Evolutionary conservation across 2,113 vertebrate species (phyloP).

Genomic region (Alces alces): DNA sequence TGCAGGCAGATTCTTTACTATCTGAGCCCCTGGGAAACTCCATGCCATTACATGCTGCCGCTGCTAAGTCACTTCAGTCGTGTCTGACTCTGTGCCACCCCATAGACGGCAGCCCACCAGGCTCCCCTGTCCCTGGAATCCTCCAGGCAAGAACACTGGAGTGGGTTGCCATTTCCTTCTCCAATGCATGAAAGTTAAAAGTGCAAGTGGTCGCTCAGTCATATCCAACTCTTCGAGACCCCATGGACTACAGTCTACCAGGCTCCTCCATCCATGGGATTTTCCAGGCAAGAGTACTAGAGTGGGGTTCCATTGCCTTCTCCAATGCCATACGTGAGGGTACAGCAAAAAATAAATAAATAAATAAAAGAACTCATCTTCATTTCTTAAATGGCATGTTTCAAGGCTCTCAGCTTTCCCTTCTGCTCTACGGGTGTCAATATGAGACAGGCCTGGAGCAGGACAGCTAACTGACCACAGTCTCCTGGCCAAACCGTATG

Average conservation of each 20-base stretch:
- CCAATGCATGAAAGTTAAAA: not conserved
- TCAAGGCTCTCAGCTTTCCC: not conserved
- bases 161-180: not conserved
- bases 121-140: not conserved
- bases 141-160: not conserved
- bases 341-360: not conserved
- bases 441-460: accelerated
- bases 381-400: not conserved
- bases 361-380: not conserved
- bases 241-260: not conserved
- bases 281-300: not conserved
- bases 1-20: not conserved
- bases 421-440: not conserved
- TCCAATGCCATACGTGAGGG: not conserved
- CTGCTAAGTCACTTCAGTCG: accelerated
- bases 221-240: accelerated
- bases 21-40: not conserved
- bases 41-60: not conserved
- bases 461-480: not conserved
- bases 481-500: not conserved
- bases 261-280: not conserved
- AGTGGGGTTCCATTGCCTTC: not conserved
- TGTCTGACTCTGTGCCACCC: not conserved
- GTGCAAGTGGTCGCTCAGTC: not conserved
- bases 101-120: not conserved